Evolutionary conservation across 2,888 invertebrate species (phyloP), one percentile per base, ranked within the genome.

Genomic region (Sclerodermus sp.): DNA sequence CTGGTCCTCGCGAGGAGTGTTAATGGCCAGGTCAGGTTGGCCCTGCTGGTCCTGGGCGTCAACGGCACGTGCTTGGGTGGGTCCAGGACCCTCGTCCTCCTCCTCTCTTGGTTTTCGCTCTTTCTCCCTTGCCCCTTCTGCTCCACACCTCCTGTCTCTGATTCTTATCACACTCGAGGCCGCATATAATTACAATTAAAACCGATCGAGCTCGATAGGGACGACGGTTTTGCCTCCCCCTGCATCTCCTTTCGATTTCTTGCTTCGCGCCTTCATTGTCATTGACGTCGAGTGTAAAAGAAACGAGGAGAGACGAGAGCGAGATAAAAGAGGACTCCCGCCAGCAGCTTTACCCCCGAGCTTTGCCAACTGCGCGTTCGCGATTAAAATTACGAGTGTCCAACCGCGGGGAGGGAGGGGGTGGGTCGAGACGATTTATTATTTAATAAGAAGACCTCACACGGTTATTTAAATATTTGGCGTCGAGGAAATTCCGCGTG

Each of bases 131-230:
- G 56, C 55, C 69, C 70, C 23, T 23, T 23, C 23, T 23, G 3
- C 8, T 23, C 23, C 23, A 3, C 4, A 23, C 8, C 23, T 8
- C 23, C 23, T 5, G 8, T 8, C 23, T 3, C 23, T 8, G 23
- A 23, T 23, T 8, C 23, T 23, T 23, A 23, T 23, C 23, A 61
- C 57, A 55, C 60, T 57, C 66, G 58, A 68, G 66, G 69, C 68
- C 68, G 74, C 73, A 74, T 76, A 76, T 76, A 74, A 76, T 76
- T 76, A 76, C 73, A 76, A 76, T 76, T 76, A 76, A 76, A 76
- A 76, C 70, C 70, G 76, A 75, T 76, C 70, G 65, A 61, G 63
- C 37, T 58, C 62, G 74, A 76, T 75, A 75, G 66, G 55, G 57
- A 49, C 55, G 51, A 44, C 55, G 58, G 52, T 51, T 42, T 34